These are phyloP conservation scores for Rhynchomys soricoides DNA, from an alignment of 2,113 vertebrate genomes.

Conservation along the genomic window DNA sequence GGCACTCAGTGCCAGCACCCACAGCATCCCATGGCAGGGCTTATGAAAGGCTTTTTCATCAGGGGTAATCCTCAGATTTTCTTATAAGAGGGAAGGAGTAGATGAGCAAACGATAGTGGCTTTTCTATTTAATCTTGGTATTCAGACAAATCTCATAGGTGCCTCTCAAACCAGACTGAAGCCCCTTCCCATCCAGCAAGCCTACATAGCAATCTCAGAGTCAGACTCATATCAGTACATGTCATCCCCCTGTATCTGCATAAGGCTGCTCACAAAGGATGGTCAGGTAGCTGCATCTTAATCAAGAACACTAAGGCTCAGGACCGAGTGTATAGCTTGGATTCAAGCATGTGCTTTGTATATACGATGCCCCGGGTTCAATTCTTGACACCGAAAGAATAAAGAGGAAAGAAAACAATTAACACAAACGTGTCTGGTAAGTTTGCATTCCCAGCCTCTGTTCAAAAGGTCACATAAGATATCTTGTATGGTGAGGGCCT, in stretches of 20 bases:
- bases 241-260: background rate
- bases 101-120: no score
- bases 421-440: background rate
- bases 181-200: background rate
- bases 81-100: background rate
- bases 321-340: background rate
- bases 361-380: background rate
- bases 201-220: background rate
- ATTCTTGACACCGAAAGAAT: background rate
- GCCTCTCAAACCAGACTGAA: background rate
- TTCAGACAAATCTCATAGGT: background rate
- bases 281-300: background rate
- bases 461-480: constrained; percentile 8
- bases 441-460: background rate
- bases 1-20: background rate
- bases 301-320: background rate
- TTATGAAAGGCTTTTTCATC: background rate
- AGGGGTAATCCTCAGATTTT: background rate
- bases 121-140: background rate
- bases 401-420: background rate
- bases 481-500: background rate
- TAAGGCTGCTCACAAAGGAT: background rate
- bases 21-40: background rate
- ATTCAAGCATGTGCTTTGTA: background rate
- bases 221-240: background rate